Base-by-base conservation (phyloP, 2,797 vertebrate genomes). In the Phoeniculus purpureus region DNA sequence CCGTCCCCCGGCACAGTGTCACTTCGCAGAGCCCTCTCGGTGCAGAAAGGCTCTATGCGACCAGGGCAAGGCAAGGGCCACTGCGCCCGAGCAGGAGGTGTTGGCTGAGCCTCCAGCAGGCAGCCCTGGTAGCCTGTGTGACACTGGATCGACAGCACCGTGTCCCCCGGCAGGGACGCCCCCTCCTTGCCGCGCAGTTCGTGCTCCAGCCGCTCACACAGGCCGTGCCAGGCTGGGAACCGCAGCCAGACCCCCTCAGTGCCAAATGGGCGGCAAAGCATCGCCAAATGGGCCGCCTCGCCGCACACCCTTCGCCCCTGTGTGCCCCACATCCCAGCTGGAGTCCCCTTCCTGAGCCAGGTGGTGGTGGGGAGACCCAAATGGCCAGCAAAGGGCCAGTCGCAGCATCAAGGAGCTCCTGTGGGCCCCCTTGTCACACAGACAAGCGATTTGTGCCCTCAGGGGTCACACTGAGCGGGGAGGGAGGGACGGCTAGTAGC, bases 351-450 rank as follows among this genome's bases (percentile, higher is more conserved):
- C n/a, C 81, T 7, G 1, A 92, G 47, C 1, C 26, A 68, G 19
- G 17, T 48, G 34, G n/a, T 11, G 47, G 23, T 59, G 18, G 40
- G 52, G 73, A 93, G 70, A 71, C 60, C 76, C 92, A 95, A 94
- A 93, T 85, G 94, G 89, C 51, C 3, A 0, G 64, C 89, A 96
- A 96, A 96, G 67, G 79, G 73, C 12, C n/a, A 23, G 11, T 74
- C 61, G 58, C 9, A 37, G 27, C 1, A 1, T 37, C 86, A 95
- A 81, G 48, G 89, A 85, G 50, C 2, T 76, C 64, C 71, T 85
- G 60, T 47, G 40, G 55, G 37, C n/a, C 64, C 81, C 15, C 85
- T 92, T 90, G 52, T 87, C 52, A n/a, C n/a, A n/a, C n/a, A 37
- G 37, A 37, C 16, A 81, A 43, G n/a, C 14, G n/a, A 54, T 85